Base-by-base conservation (phyloP, 1,140 invertebrate species). In the Drosophila santomea region DNA sequence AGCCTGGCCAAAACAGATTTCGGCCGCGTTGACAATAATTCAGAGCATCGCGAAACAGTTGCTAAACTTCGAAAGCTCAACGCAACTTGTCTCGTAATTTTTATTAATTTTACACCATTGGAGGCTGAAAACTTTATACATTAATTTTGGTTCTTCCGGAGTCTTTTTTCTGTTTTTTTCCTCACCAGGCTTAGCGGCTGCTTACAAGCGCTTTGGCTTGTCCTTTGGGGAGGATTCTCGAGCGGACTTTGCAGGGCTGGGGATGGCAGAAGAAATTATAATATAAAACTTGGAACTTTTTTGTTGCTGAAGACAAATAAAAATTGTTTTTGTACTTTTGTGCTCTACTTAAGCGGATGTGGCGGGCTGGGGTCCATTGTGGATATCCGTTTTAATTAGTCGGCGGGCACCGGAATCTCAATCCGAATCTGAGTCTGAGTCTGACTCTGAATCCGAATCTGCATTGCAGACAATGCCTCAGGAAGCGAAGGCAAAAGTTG, bases 331-430 rank as follows among this genome's bases (percentile, higher is more conserved):
- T 85, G 74, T 83, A 79, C 83, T 86, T 88, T 82, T 81, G 78
- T 73, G 71, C 64, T 85, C 83, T 63, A 78, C 81, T 85, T 85
- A 74, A 80, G 60, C 79, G 82, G 82, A 86, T 75, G 83, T 75
- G 61, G 47, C 47, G 60, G 60, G 25, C 28, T 48, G 64, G 71
- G 80, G 79, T 66, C 73, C 84, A 77, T 80, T 88, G 84, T 84
- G 84, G 84, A 89, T 89, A 84, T 89, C 84, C 84, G 84, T 89
- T 89, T 89, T 89, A 89, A 89, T 89, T 89, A 89, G 84, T 89
- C 84, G 84, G 36, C 76, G 74, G 80, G 61, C 60, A 83, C 82
- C 82, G 81, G 82, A 84, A 71, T 72, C 44, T 58, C 45, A 68
- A 79, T 80, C 80, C 58, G 80, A 80, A 39, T 39, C 80, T 64